These are phyloP conservation scores for Antheraea pernyi DNA, from an alignment of 1,140 invertebrate species.

Conservation along the genomic window DNA sequence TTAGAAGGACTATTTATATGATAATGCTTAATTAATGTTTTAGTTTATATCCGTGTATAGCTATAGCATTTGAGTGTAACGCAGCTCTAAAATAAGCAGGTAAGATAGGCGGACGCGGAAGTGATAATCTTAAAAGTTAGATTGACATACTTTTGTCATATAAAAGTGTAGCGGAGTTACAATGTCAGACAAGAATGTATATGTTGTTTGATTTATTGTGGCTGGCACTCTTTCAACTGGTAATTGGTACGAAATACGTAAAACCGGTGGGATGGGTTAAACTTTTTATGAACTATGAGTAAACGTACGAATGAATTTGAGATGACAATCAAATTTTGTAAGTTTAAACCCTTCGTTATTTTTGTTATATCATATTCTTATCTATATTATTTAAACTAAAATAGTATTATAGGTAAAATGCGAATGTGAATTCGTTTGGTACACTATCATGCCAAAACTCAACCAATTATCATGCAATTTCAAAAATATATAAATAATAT, in stretches of 20 bases:
- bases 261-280: slow-evolving; percentile 21
- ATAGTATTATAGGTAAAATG: too few species aligned
- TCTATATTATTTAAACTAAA: too few species aligned
- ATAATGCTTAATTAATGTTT: too few species aligned
- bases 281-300: slow-evolving; percentile 8
- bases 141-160: slow-evolving; percentile 69
- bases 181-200: slow-evolving; percentile 49
- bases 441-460: too few species aligned
- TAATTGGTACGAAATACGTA: slow-evolving; percentile 52
- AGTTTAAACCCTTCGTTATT: neutral
- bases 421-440: too few species aligned
- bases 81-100: slow-evolving; percentile 45
- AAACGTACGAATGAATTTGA: neutral
- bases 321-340: neutral
- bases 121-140: slow-evolving; percentile 74
- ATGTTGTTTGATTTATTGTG: slow-evolving; percentile 48
- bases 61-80: neutral
- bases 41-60: neutral
- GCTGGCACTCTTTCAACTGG: slow-evolving; percentile 51
- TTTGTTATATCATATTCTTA: neutral
- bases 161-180: slow-evolving; percentile 57
- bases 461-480: too few species aligned
- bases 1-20: too few species aligned
- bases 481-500: too few species aligned
- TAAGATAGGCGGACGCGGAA: slow-evolving; percentile 54